phyloP scores from a whole-genome alignment of 2,888 invertebrate species.

The Operophtera brumata region DNA sequence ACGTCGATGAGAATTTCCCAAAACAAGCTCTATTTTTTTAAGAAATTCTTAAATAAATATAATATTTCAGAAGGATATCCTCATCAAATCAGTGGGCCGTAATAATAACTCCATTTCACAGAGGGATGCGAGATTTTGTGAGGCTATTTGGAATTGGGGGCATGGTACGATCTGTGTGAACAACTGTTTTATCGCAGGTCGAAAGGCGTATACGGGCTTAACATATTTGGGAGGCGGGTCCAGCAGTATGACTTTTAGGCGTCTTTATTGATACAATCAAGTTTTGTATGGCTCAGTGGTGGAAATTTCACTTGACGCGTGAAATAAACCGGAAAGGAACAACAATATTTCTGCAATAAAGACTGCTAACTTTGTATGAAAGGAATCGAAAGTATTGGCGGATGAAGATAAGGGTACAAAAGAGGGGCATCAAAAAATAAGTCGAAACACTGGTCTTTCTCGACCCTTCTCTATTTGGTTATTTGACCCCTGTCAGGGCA shows the following conservation, averaged over 20 bases:
- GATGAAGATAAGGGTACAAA: not conserved
- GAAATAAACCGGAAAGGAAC: not conserved
- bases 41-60: conserved; percentile 2
- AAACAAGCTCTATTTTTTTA: not conserved
- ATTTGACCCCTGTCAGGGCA: conserved; percentile 69
- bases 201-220: conserved; percentile 43
- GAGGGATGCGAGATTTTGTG: conserved; percentile 67
- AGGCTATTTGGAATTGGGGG: conserved; percentile 62
- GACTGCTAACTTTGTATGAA: not conserved
- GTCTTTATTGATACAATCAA: conserved; percentile 19
- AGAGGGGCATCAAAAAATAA: conserved; percentile 27
- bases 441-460: conserved; percentile 32
- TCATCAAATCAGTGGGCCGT: conserved; percentile 68
- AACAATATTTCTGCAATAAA: not conserved
- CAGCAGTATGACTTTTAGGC: conserved; percentile 18
- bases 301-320: not conserved
- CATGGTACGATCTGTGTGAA: conserved; percentile 49
- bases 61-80: conserved; percentile 37
- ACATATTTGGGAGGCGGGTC: conserved; percentile 37
- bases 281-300: conserved; percentile 3
- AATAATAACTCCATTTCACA: conserved; percentile 71
- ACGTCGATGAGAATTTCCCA: not conserved
- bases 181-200: conserved; percentile 41
- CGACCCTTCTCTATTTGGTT: conserved; percentile 49
- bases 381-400: not conserved